Percentiles rank a stretch among this genome's conserved stretches.
Evolutionary conservation across 2,797 vertebrate species (phyloP).

Genomic region (Echiichthys vipera): DNA sequence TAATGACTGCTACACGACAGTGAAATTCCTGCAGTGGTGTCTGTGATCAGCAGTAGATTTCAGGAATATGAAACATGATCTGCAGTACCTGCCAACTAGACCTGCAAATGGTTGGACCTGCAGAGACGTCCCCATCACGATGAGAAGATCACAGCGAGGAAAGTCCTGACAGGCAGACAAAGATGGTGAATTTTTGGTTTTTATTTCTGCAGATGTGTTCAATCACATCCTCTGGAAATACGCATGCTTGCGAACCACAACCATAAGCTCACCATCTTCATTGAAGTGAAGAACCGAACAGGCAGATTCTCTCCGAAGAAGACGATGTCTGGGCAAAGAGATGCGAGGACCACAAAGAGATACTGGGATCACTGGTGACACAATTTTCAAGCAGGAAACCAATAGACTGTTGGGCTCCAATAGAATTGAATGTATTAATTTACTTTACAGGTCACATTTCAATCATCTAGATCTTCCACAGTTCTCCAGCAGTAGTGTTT

Average conservation of each 20-base stretch:
- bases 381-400: not conserved
- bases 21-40: not conserved
- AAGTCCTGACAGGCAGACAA: constrained; percentile 85
- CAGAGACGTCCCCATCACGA: constrained; percentile 93
- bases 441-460: no score
- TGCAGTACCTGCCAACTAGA: constrained; percentile 88
- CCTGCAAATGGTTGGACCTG: constrained; percentile 94
- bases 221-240: not conserved
- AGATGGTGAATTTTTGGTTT: not conserved
- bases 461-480: no score
- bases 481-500: not conserved
- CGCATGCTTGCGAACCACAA: not conserved
- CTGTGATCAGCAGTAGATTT: not conserved
- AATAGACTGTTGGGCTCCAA: no score
- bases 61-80: not conserved
- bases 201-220: not conserved
- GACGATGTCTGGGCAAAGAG: constrained; percentile 87
- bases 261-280: constrained; percentile 86
- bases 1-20: not conserved
- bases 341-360: not conserved
- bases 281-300: constrained; percentile 88
- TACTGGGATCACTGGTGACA: not conserved
- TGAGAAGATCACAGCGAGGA: constrained; percentile 89
- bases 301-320: constrained; percentile 94
- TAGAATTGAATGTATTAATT: no score